Evolutionary conservation across 2,888 invertebrate genomes (phyloP).

Genomic region (Tromatobia lineatoria): DNA sequence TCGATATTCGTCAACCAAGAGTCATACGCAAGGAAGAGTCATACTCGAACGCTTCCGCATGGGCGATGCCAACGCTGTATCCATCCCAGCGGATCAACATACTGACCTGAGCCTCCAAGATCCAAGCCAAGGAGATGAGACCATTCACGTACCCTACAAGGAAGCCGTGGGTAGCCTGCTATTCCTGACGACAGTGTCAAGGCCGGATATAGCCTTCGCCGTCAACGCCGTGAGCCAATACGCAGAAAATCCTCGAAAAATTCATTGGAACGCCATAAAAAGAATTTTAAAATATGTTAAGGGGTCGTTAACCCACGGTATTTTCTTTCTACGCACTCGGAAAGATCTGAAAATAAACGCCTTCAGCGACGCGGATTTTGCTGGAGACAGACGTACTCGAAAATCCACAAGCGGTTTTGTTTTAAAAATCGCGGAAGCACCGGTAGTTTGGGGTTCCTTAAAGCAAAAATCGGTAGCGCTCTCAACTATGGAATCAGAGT

Average conservation of each 20-base stretch:
- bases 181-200: slow-evolving; percentile 58
- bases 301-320: slow-evolving; percentile 50
- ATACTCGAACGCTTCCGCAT: slow-evolving; percentile 59
- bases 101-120: slow-evolving; percentile 44
- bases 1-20: slow-evolving; percentile 64
- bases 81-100: slow-evolving; percentile 63
- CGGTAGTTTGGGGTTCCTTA: slow-evolving; percentile 63
- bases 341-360: slow-evolving; percentile 25
- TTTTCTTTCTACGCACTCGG: slow-evolving; percentile 23
- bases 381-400: slow-evolving; percentile 54
- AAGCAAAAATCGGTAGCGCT: too few relatives aligned
- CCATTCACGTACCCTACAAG: not conserved
- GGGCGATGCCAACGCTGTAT: slow-evolving; percentile 59
- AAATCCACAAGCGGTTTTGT: slow-evolving; percentile 69
- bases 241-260: slow-evolving; percentile 44
- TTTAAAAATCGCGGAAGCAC: slow-evolving; percentile 53
- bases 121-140: not conserved
- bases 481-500: slow-evolving; percentile 67
- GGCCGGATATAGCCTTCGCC: slow-evolving; percentile 66
- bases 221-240: slow-evolving; percentile 57
- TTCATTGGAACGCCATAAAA: slow-evolving; percentile 67
- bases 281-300: slow-evolving; percentile 65
- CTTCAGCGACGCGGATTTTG: slow-evolving; percentile 66
- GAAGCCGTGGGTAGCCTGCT: slow-evolving; percentile 46
- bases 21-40: slow-evolving; percentile 51